These are phyloP conservation scores for Cerastoderma edule DNA, from an alignment of 2,888 invertebrate genomes.

Conservation along the genomic window DNA sequence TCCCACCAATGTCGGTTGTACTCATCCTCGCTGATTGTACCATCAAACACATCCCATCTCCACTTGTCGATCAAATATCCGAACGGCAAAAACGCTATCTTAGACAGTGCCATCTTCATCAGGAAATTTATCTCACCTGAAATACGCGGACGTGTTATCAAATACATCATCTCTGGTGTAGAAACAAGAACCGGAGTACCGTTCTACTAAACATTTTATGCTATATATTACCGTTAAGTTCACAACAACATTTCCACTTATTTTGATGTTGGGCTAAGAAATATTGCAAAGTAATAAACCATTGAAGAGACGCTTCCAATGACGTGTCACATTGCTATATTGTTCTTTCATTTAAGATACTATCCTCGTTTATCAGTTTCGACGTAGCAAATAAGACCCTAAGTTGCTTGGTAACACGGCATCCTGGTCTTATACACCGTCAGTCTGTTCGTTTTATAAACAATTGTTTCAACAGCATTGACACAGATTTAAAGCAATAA, in stretches of 20 bases:
- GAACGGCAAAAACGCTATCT: slow-evolving; percentile 84
- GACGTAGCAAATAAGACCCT: too few relatives aligned
- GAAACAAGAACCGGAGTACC: too few relatives aligned
- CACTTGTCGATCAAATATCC: slow-evolving; percentile 84
- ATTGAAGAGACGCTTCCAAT: not conserved
- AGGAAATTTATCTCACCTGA: slow-evolving; percentile 83
- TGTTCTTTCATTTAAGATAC: too few relatives aligned
- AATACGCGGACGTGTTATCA: not conserved
- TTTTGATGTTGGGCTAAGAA: not conserved
- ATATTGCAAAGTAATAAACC: not conserved
- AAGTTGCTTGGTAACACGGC: too few relatives aligned
- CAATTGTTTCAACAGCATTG: too few relatives aligned
- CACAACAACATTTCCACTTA: not conserved
- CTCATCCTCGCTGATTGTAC: slow-evolving; percentile 67
- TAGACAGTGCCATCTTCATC: slow-evolving; percentile 84
- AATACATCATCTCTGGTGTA: not conserved
- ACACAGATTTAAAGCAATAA: too few relatives aligned
- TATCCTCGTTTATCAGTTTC: too few relatives aligned
- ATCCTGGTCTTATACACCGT: too few relatives aligned
- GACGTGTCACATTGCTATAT: not conserved
- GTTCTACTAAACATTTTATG: too few relatives aligned
- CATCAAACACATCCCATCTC: slow-evolving; percentile 83
- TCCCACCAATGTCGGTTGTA: slow-evolving; percentile 85
- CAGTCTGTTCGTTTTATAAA: too few relatives aligned
- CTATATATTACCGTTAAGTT: not conserved